phyloP scores from a whole-genome alignment of 2,888 invertebrate genomes.

The Caenorhabditis sinica region DNA sequence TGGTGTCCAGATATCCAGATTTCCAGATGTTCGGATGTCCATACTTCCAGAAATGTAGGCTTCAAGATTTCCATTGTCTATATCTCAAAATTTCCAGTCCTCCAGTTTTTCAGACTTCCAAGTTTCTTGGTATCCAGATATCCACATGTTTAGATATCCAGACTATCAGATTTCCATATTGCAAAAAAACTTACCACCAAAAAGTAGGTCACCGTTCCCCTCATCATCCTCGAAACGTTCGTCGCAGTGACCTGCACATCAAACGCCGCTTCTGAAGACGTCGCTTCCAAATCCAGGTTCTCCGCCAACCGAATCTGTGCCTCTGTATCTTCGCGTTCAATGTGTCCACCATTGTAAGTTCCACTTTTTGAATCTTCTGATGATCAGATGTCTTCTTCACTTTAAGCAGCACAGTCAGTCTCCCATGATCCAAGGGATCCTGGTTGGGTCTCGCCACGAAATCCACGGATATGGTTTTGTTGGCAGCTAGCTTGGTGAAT shows the following conservation, averaged over 20 bases:
- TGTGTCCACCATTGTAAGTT: constrained; percentile 68
- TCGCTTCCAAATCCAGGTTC: constrained; percentile 80
- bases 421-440: constrained; percentile 61
- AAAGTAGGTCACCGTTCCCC: constrained; percentile 87
- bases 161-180: too few relatives aligned
- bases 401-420: constrained; percentile 48
- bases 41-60: too few relatives aligned
- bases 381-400: constrained; percentile 44
- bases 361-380: constrained; percentile 56
- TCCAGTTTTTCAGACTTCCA: too few relatives aligned
- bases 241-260: constrained; percentile 62
- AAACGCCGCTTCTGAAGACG: constrained; percentile 80
- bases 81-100: too few relatives aligned
- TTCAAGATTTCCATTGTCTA: too few relatives aligned
- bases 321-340: constrained; percentile 70
- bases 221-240: constrained; percentile 62
- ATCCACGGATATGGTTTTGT: constrained; percentile 51
- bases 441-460: constrained; percentile 40
- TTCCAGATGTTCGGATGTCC: too few relatives aligned
- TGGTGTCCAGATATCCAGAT: too few relatives aligned
- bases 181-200: constrained; percentile 85
- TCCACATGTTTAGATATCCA: too few relatives aligned
- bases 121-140: too few relatives aligned
- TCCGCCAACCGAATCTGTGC: constrained; percentile 71
- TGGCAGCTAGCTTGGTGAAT: constrained; percentile 51